Evolutionary conservation across 2,113 vertebrate species (phyloP), one percentile per base, ranked within the genome.

Genomic region (Synodontis membranacea): DNA sequence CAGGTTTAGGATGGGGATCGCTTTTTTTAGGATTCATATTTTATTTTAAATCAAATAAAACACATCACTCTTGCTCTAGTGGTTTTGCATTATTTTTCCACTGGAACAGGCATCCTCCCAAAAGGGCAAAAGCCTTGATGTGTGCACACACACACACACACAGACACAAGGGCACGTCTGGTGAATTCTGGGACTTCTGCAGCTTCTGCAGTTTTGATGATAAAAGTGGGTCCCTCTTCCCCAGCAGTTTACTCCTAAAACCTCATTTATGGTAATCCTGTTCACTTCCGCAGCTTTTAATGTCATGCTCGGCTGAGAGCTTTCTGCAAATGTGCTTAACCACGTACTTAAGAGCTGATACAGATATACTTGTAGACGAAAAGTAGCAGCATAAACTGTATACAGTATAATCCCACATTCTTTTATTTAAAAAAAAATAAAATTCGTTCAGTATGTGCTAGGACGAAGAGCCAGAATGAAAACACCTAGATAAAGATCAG

Each of bases 231-330:
- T 68, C 76, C 52, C 39, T 62, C 72, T 66, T 90, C 28, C 46
- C 60, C 91, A 88, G 81, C 88, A 82, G 62, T 64, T 90, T 88
- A 85, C 89, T 92, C 87, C 86, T 89, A 5, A 66, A 90, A 85
- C 88, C 86, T 89, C 10, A 87, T 88, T 91, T 88, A 91, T 91
- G 89, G 86, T 91, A 90, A 92, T 91, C 90, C 89, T 80, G 17
- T 86, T 88, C 83, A 83, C 70, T 86, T 90, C 50, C 62, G 62
- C 62, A 83, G 56, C 85, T 56, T 88, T 87, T 83, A 83, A 88
- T 83, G 82, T 54, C 76, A 80, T 79, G 88, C 87, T 79, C 52
- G 56, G 39, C 85, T 21, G 42, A 80, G 48, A 56, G 70, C 58
- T 70, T 31, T 92, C 83, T 87, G 80, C 89, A 50, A 48, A 79